Evolutionary conservation across 2,113 vertebrate species (phyloP).

Genomic region (Nibea albiflora): DNA sequence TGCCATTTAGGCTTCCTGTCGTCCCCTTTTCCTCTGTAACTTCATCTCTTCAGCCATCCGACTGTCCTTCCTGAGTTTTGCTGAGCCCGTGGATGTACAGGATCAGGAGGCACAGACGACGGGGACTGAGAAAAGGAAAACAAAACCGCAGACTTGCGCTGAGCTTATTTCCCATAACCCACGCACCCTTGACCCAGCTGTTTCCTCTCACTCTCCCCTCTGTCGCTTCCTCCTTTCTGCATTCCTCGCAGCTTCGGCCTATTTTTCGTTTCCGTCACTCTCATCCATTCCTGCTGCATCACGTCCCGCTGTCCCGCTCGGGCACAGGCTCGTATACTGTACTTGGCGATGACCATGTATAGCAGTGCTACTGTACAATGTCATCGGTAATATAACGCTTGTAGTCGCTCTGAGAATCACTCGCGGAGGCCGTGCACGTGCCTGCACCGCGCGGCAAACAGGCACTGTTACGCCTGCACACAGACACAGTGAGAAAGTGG

Average conservation of each 20-base stretch:
- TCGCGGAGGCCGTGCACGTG: conserved; percentile 15
- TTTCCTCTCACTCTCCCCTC: conserved; percentile 54
- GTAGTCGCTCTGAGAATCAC: conserved; percentile 12
- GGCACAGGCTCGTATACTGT: conserved; percentile 10
- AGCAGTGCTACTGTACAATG: conserved; percentile 61
- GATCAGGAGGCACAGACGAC: conserved; percentile 27
- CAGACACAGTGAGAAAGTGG: conserved; percentile 26
- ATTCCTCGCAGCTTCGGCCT: conserved; percentile 33
- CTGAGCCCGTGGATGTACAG: conserved; percentile 47
- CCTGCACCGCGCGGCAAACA: not conserved
- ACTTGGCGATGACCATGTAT: conserved; percentile 60
- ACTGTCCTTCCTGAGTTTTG: conserved; percentile 61
- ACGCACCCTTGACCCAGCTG: conserved; percentile 58
- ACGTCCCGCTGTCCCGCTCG: conserved; percentile 8
- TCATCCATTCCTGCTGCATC: conserved; percentile 33
- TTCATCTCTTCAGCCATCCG: conserved; percentile 36
- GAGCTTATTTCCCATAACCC: conserved; percentile 70
- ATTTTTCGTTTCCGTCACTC: conserved; percentile 38
- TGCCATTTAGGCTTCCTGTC: conserved; percentile 44
- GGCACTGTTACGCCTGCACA: not conserved
- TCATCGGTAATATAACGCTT: conserved; percentile 59
- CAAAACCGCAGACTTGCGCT: conserved; percentile 20
- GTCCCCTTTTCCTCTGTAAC: conserved; percentile 48
- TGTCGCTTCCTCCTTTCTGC: conserved; percentile 38
- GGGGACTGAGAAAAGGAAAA: conserved; percentile 22